A percentile compares a stretch with the other conserved stretches of the same genome.
phyloP scores from a whole-genome alignment of 1,140 invertebrate species.

The Trichonephila clavipes region DNA sequence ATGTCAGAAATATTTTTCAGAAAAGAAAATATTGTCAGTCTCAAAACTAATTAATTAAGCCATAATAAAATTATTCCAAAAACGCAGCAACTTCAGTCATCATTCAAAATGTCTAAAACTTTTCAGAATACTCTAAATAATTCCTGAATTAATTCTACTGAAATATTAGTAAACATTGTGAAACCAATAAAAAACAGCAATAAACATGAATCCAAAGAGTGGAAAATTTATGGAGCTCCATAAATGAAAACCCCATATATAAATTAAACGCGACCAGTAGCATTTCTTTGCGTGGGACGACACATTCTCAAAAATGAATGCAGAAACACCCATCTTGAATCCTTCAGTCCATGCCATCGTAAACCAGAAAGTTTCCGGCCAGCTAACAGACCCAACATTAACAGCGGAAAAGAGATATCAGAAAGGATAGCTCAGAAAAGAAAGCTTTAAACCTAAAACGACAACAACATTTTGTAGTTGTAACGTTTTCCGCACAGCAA shows the following conservation, averaged over 20 bases:
- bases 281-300: too few relatives aligned
- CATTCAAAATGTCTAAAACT: too few relatives aligned
- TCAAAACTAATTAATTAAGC: too few relatives aligned
- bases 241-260: neutral
- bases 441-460: conserved; percentile 39
- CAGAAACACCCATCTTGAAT: neutral
- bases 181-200: neutral
- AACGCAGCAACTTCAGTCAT: too few relatives aligned
- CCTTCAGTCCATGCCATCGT: neutral
- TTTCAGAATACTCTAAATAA: too few relatives aligned
- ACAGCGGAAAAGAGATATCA: conserved; percentile 33
- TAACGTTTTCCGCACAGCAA: conserved; percentile 20
- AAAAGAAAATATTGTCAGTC: too few relatives aligned
- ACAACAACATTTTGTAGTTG: conserved; percentile 14
- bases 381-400: neutral
- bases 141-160: too few relatives aligned
- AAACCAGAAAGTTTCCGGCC: neutral
- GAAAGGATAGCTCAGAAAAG: neutral
- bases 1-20: too few relatives aligned
- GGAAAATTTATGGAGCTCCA: neutral
- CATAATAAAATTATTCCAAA: too few relatives aligned
- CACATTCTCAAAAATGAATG: neutral
- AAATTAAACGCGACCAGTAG: neutral
- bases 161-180: too few relatives aligned
- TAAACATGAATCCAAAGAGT: neutral